Base-by-base conservation (phyloP, 2,888 invertebrate genomes). In the Brachypalpus laphriformis region DNA sequence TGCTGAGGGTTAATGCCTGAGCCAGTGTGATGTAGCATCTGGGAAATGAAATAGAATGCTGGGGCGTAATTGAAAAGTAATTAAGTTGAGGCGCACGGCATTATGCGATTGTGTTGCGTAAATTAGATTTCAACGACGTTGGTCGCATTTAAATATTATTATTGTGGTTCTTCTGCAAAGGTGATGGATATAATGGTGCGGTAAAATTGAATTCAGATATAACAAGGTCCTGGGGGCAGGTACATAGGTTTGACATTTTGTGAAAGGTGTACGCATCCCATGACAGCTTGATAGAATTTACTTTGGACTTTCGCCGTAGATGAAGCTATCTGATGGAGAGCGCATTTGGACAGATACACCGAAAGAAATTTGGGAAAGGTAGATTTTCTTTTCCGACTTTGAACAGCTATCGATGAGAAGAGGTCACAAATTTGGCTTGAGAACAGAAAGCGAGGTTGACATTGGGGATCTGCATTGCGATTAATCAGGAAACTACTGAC, bases 21-120 rank as follows among this genome's bases (percentile, higher is more conserved):
- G 98, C 97, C 72, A 99, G 93, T 0, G 99, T 99, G 89, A 99
- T 99, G 92, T 99, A 99, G 92, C 99, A 99, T 90, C 98, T 98
- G 91, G 65, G 88, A 88, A 75, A 37, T 18, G 51, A 47, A 40
- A 34, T 9, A 45, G 45, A 45, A 7, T 11, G 51, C 45, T 28
- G 40, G 9, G 51, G 25, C 42, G 45, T 63, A 72, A 72, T 72
- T 65, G 65, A 80, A 80, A 72, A 65, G 37, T 47, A 81, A 81
- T 74, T 74, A 74, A 59, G 34, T 72, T 31, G 18, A 2, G 16
- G 31, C n/a, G 31, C 20, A 34, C 28, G 28, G 34, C 7, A 49
- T 51, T 40, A 20, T 68, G 31, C 42, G 61, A 63, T 71, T 63
- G 45, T 74, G 7, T 72, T 14, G 8, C 8, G 16, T 8, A 66